Base-by-base conservation (phyloP, 2,888 invertebrate species). In the Drosophila borealis region DNA sequence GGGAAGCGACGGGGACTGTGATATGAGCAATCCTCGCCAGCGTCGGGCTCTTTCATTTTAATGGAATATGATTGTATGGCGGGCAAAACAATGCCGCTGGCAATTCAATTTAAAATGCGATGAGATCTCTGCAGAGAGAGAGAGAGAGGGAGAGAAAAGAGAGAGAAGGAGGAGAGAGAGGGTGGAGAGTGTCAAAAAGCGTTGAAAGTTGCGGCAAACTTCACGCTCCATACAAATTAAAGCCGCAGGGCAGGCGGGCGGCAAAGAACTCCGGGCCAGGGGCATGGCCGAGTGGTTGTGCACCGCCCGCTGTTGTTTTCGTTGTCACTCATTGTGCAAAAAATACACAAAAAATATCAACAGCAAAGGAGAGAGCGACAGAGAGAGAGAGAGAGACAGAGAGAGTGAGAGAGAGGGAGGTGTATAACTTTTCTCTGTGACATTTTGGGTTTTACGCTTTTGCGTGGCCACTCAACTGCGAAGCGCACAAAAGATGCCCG, bases 401-500 rank as follows among this genome's bases (percentile, higher is more conserved):
- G 19, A 9, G 17, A 0, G n/a, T 36, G 54, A 17, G 14, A 13
- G 36, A 17, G 36, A 29, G 19, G 13, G 62, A 53, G 70, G 39
- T 60, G 17, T 5, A 25, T 10, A 77, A 66, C 85, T 74, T 75
- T 83, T 76, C 83, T 53, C 74, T 87, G 78, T 86, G 85, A 86
- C 80, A 86, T 86, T 86, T 73, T 71, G 73, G 81, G 73, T 77
- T 81, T 85, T 75, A 68, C 78, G 80, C 89, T 89, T 89, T 82
- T 89, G 86, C 90, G 90, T 82, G 83, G 91, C 91, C 83, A 91
- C 85, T 91, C 91, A 90, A 91, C 88, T 91, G 91, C 88, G 88
- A 90, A 83, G 82, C 86, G 90, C 88, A 84, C 90, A 90, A 90
- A 90, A 80, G 88, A 79, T 78, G 82, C 65, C 67, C 84, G 86